A percentile compares a stretch with the other conserved stretches of the same genome.
Evolutionary conservation across 2,888 invertebrate genomes (phyloP).

Genomic region (Athetis lepigone): DNA sequence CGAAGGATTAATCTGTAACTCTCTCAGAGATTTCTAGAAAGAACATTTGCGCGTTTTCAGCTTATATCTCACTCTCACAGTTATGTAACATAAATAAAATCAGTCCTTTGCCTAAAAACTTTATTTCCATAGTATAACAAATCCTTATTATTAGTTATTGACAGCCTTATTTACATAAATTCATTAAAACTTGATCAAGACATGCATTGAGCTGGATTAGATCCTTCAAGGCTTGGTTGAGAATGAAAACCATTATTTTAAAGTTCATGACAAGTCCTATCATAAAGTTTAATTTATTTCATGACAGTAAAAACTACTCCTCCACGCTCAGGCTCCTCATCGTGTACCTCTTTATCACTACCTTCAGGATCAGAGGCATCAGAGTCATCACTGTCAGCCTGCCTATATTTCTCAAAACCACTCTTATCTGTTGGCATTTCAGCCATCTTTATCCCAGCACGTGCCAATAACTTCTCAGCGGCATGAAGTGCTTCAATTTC

Average conservation of each 20-base stretch:
- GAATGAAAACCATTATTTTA: background rate
- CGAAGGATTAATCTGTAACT: too few relatives aligned
- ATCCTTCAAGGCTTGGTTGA: background rate
- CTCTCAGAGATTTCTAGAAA: too few relatives aligned
- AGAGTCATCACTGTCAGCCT: constrained; percentile 79
- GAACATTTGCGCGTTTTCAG: too few relatives aligned
- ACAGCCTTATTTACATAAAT: constrained; percentile 22
- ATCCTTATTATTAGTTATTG: too few relatives aligned
- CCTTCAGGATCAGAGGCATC: constrained; percentile 82
- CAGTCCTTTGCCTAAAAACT: constrained; percentile 22
- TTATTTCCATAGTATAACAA: constrained; percentile 11
- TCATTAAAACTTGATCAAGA: background rate
- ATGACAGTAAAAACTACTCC: constrained; percentile 89
- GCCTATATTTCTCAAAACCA: constrained; percentile 82
- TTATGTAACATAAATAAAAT: constrained; percentile 14
- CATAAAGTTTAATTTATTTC: constrained; percentile 71
- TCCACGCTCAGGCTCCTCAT: constrained; percentile 90
- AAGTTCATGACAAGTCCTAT: background rate
- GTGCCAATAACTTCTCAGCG: constrained; percentile 86
- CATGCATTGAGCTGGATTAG: constrained; percentile 2
- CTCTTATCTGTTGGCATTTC: constrained; percentile 75
- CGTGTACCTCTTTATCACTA: constrained; percentile 89
- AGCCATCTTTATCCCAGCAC: constrained; percentile 80
- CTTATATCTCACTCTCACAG: too few relatives aligned
- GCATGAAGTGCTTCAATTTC: constrained; percentile 90